These are phyloP conservation scores for Schizothorax lantsangensis DNA, from an alignment of 2,797 vertebrate genomes.

Conservation along the genomic window DNA sequence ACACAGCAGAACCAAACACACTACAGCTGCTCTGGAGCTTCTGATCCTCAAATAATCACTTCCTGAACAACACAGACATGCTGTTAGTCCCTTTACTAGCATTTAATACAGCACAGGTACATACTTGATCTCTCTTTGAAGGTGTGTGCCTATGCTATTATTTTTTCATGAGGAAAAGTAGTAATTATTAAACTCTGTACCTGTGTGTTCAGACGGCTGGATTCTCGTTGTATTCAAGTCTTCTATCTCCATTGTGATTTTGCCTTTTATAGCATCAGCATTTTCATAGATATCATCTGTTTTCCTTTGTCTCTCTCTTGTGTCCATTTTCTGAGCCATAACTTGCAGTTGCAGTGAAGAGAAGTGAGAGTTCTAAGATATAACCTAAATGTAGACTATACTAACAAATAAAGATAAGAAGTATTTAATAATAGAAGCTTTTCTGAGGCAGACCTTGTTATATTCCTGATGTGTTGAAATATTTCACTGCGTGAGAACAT, in stretches of 20 bases:
- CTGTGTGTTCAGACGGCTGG: not conserved
- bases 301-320: not conserved
- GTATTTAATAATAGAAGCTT: not conserved
- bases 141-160: not conserved
- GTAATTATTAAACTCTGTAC: not conserved
- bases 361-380: not conserved
- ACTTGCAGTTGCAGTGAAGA: not conserved
- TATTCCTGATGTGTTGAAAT: not conserved
- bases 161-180: not conserved
- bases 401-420: too few relatives aligned
- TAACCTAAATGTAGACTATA: too few relatives aligned
- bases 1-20: too few relatives aligned
- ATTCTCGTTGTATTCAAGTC: not conserved
- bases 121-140: too few relatives aligned
- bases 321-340: not conserved
- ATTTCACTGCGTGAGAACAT: not conserved
- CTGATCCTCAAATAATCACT: too few relatives aligned
- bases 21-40: too few relatives aligned
- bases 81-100: too few relatives aligned
- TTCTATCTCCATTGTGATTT: not conserved
- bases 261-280: not conserved
- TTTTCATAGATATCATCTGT: not conserved
- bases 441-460: not conserved
- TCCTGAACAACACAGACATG: not conserved
- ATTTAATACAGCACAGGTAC: too few relatives aligned